Percentiles rank a stretch among this genome's conserved stretches.
phyloP scores from a whole-genome alignment of 2,888 invertebrate genomes.

The Drosophila demipolita region DNA sequence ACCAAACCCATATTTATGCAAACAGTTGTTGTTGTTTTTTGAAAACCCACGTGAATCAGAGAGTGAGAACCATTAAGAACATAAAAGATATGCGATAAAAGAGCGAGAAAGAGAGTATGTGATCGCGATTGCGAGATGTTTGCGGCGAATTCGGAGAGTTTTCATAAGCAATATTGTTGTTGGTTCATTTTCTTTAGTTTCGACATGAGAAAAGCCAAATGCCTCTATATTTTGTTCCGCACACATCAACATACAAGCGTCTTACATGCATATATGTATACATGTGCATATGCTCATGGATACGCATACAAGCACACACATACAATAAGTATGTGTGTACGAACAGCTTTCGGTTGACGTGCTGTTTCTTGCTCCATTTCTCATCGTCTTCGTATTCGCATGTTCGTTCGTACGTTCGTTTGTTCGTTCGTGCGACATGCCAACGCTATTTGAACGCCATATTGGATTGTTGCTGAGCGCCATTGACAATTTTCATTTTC shows the following conservation, averaged over 20 bases:
- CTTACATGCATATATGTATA: constrained; percentile 10
- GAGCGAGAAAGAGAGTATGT: constrained; percentile 18
- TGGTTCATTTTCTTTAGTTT: constrained; percentile 65
- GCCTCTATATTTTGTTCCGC: constrained; percentile 33
- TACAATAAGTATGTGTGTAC: constrained; percentile 12
- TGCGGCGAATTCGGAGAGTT: constrained; percentile 73
- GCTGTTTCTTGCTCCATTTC: constrained; percentile 41
- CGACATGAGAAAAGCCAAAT: constrained; percentile 59
- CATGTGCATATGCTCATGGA: background rate
- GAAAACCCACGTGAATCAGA: constrained; percentile 76
- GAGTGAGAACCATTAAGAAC: constrained; percentile 64
- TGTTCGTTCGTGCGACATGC: constrained; percentile 35
- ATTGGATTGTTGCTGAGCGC: constrained; percentile 48
- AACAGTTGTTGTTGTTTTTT: constrained; percentile 16
- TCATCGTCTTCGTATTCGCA: constrained; percentile 25
- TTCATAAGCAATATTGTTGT: constrained; percentile 51
- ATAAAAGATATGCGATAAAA: constrained; percentile 36
- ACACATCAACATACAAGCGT: constrained; percentile 11
- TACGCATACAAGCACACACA: constrained; percentile 14
- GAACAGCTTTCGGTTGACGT: constrained; percentile 42
- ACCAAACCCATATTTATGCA: constrained; percentile 50
- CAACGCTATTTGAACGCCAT: constrained; percentile 67
- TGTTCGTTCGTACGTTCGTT: constrained; percentile 18
- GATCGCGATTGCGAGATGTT: constrained; percentile 64
- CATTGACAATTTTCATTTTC: constrained; percentile 54